Percentiles rank a stretch among this genome's conserved stretches.
Evolutionary conservation across 2,888 invertebrate genomes (phyloP).

Genomic region (Terebella lapidaria): DNA sequence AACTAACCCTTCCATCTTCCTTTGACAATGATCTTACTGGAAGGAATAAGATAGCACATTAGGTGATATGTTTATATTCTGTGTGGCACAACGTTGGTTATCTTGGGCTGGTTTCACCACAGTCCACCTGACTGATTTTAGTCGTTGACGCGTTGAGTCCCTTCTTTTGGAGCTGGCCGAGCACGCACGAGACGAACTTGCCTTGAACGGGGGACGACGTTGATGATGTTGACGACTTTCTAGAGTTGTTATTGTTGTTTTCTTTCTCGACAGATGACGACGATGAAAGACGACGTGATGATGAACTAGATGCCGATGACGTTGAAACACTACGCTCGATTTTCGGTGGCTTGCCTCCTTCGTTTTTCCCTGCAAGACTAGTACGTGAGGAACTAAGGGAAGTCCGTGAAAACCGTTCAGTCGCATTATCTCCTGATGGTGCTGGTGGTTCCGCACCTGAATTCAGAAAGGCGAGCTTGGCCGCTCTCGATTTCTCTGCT

Average conservation of each 20-base stretch:
- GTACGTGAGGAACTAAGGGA: neutral
- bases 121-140: neutral
- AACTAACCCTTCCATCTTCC: too few relatives aligned
- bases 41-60: too few relatives aligned
- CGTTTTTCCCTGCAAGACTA: too few relatives aligned
- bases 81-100: neutral
- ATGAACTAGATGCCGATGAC: neutral
- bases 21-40: too few relatives aligned
- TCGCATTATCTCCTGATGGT: neutral
- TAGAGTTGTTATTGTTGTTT: neutral
- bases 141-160: neutral
- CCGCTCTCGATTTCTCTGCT: neutral
- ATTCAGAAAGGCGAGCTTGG: constrained; percentile 2
- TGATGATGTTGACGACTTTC: neutral
- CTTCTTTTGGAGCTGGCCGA: neutral
- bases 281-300: neutral
- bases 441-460: neutral
- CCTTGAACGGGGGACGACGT: neutral
- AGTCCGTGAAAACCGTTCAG: neutral
- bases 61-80: too few relatives aligned
- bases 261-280: neutral
- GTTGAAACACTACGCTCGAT: too few relatives aligned
- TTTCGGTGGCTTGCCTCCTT: neutral
- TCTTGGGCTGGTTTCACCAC: neutral
- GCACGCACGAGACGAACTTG: neutral